Evolutionary conservation across 1,140 invertebrate genomes (phyloP), one percentile per base, ranked within the genome.

Genomic region (Delia radicum): DNA sequence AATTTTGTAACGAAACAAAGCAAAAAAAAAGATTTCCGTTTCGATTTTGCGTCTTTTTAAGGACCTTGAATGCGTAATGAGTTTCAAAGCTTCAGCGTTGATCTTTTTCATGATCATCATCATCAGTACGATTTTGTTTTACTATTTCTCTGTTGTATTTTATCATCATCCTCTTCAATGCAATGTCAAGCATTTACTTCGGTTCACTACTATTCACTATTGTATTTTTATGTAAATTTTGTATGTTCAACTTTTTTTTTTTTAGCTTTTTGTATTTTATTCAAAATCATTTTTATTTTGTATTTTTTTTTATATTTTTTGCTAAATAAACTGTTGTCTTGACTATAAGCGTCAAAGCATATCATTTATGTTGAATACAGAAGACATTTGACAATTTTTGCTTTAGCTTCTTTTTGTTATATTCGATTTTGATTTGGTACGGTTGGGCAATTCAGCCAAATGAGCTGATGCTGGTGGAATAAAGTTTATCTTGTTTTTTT

Each of bases 1-100:
- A 33, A 55, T 31, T 18, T 21, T 18, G 28, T 62, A 18, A 46
- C 27, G 46, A 27, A 73, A 63, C 21, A 73, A 73, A 76, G 46
- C 13, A 76, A 73, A 33, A 62, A 31, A 42, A 46, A 73, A 37
- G 69, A 48, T 62, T 29, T 55, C 28, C 42, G 6, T 75, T 33
- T 37, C 61, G 26, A 63, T 33, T 69, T 27, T 21, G 21, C 33
- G 10, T n/a, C 62, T 67, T 67, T 31, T 46, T 63, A 83, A 85
- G 80, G 83, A 85, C 81, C 83, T 85, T 85, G 82, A 85, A 85
- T 85, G 79, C 77, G 81, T 83, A 85, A 84, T 84, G 79, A 83
- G 79, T 15, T 69, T 31, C 24, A n/a, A n/a, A n/a, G 27, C 65
- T 33, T 31, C 29, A 33, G 18, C 63, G 65, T 13, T 37, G 65